Conservation (phyloP, 2,797 vertebrate genomes). For the Percopsis omiscomaycus region DNA sequence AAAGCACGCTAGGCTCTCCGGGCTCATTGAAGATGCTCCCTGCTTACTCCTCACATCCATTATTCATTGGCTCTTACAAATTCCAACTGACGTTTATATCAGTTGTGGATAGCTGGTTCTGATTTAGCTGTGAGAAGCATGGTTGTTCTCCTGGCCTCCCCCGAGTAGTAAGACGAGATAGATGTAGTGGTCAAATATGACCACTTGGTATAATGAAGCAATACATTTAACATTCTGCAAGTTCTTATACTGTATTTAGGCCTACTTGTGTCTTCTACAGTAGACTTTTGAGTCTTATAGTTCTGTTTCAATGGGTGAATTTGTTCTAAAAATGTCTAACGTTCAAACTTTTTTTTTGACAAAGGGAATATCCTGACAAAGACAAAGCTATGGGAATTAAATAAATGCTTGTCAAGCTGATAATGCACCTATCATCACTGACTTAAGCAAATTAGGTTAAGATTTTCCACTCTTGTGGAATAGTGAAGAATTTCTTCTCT, state of each 20-base stretch:
- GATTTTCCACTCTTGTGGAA: too few species aligned
- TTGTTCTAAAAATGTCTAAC: too few species aligned
- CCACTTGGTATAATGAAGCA: conserved; percentile 1
- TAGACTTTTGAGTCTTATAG: background rate
- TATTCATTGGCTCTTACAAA: conserved; percentile 73
- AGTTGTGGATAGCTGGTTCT: conserved; percentile 56
- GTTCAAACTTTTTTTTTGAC: too few species aligned
- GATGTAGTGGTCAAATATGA: conserved; percentile 11
- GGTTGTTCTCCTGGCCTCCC: background rate
- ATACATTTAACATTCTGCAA: background rate
- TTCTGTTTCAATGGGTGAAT: too few species aligned
- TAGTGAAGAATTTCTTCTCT: too few species aligned
- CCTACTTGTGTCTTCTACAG: background rate
- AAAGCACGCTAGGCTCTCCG: conserved; percentile 47
- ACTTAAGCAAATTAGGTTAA: too few species aligned
- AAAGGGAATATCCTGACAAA: too few species aligned
- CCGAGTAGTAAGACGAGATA: conserved; percentile 8
- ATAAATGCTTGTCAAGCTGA: too few species aligned
- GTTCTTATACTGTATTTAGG: conserved; percentile 3
- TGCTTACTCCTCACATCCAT: conserved; percentile 59
- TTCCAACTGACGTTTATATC: conserved; percentile 74
- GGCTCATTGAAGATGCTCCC: conserved; percentile 74
- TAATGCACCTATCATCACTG: too few species aligned
- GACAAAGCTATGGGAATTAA: too few species aligned
- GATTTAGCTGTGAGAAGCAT: conserved; percentile 43